A percentile compares a stretch with the other conserved stretches of the same genome.
These are phyloP conservation scores for Gymnodraco acuticeps DNA, from an alignment of 2,797 vertebrate species.

Conservation along the genomic window DNA sequence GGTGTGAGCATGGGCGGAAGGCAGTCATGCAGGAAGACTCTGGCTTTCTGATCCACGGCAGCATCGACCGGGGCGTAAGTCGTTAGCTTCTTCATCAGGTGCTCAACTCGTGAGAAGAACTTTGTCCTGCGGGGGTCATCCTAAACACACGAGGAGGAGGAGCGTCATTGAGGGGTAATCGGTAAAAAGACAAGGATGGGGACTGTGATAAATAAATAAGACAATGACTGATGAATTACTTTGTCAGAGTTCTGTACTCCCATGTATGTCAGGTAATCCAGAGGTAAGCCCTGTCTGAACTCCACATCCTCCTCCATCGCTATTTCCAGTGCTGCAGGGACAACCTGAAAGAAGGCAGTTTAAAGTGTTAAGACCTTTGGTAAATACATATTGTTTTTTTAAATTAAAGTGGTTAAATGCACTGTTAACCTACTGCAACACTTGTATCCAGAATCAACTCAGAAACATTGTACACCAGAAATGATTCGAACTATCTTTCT, in stretches of 20 bases:
- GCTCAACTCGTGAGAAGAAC: constrained; percentile 87
- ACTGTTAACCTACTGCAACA: neutral
- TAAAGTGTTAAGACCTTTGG: neutral
- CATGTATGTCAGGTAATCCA: constrained; percentile 93
- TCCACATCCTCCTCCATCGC: constrained; percentile 95
- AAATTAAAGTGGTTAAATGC: neutral
- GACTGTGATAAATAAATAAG: neutral
- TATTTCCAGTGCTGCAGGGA: constrained; percentile 92
- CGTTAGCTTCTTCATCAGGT: constrained; percentile 88
- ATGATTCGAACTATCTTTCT: neutral
- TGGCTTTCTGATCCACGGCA: constrained; percentile 94
- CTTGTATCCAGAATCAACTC: neutral
- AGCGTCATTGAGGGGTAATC: neutral
- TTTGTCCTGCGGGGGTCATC: constrained; percentile 83
- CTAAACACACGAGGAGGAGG: constrained; percentile 41
- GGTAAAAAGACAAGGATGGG: neutral
- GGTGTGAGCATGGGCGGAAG: constrained; percentile 90
- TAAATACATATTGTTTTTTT: neutral
- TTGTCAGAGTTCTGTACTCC: constrained; percentile 93
- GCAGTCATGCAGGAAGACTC: constrained; percentile 93
- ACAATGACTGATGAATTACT: constrained; percentile 18
- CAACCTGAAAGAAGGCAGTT: constrained; percentile 74
- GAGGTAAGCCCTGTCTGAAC: constrained; percentile 92
- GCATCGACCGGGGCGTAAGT: constrained; percentile 92
- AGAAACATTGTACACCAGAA: neutral